These are phyloP conservation scores for Periparus ater DNA, from an alignment of 2,797 vertebrate species.

Conservation along the genomic window DNA sequence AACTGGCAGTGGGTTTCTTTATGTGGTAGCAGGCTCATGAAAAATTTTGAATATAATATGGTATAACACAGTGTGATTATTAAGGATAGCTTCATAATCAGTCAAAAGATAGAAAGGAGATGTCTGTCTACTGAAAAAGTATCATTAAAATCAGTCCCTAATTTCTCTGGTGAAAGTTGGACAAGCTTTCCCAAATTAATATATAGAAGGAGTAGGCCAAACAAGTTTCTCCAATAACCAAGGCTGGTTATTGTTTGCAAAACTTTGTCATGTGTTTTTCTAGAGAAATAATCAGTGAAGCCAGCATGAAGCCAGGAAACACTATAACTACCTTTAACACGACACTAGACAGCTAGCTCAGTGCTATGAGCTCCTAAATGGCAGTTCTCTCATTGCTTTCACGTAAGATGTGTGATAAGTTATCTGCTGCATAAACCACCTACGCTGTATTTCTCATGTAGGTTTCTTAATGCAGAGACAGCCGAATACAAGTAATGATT, in stretches of 20 bases:
- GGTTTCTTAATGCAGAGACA: neutral
- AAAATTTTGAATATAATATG: neutral
- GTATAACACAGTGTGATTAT: neutral
- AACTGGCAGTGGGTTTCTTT: neutral
- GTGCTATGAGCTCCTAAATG: neutral
- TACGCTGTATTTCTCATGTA: neutral
- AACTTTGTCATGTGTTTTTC: neutral
- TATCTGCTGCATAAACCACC: neutral
- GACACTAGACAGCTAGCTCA: neutral
- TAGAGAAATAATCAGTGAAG: neutral
- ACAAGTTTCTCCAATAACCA: neutral
- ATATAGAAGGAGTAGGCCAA: neutral
- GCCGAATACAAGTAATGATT: neutral
- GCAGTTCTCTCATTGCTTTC: neutral
- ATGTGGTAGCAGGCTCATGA: neutral
- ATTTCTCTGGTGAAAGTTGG: neutral
- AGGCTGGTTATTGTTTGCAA: neutral
- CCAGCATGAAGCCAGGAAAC: neutral
- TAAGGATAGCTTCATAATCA: neutral
- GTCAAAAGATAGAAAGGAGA: neutral
- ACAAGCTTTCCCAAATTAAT: neutral
- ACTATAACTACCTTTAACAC: neutral
- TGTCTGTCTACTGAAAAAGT: neutral
- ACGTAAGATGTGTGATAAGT: neutral
- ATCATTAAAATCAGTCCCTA: neutral